Evolutionary conservation across 2,888 invertebrate genomes (phyloP), one percentile per base, ranked within the genome.

Genomic region (Endotricha flammealis): DNA sequence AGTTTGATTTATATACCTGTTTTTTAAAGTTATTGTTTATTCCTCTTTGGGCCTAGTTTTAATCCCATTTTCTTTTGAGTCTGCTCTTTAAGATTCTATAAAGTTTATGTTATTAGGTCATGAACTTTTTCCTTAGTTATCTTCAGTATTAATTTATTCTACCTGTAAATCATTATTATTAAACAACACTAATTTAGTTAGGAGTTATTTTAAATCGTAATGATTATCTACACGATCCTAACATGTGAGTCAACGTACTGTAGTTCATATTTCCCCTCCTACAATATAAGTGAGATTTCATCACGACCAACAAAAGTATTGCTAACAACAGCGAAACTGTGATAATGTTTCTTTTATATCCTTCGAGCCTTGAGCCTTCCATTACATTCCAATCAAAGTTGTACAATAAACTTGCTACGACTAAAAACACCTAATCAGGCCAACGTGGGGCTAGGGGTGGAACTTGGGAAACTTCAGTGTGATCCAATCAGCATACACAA

Each of bases 301-400:
- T 48, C 36, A 43, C 50, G 45, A 54, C 42, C 48, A 48, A 59
- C 50, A 50, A 57, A 57, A 60, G 51, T 56, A 57, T 51, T 52
- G 58, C 54, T 51, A 48, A 47, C 42, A 54, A 46, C 43, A 44
- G 39, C 48, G 41, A 51, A 57, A 57, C 57, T 51, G 48, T 50
- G 64, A 63, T 67, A 67, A 64, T 64, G 60, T 53, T 56, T 61
- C 59, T 58, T 57, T 44, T 51, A 51, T 53, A 20, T 2, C 20
- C 20, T 20, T 20, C 20, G 20, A 20, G 44, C 58, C 57, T 49
- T 50, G 50, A 50, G 50, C 56, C 61, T 56, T 56, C 57, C 59
- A 66, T 71, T 65, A 66, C 66, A 67, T 67, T 69, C 70, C 69
- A 74, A 74, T 77, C 73, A 71, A 74, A 77, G 61, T 74, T 74